Evolutionary conservation across 1,140 invertebrate species (phyloP).

Genomic region (Ericerus pela): DNA sequence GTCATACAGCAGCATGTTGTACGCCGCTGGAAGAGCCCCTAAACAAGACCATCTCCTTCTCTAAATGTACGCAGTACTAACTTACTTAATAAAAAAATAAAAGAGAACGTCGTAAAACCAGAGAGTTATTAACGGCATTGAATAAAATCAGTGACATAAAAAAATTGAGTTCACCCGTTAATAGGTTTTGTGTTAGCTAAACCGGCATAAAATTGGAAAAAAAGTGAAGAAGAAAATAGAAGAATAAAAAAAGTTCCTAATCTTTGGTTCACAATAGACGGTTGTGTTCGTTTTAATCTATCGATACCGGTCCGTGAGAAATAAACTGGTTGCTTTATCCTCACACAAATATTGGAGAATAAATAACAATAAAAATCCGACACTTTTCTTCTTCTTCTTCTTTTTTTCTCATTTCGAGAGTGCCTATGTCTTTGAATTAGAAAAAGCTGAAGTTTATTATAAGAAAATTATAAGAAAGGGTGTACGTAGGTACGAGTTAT

Average conservation of each 20-base stretch:
- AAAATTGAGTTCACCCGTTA: constrained; percentile 11
- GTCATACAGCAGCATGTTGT: no score
- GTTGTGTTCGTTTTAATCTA: neutral
- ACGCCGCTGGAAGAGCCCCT: no score
- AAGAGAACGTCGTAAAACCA: constrained; percentile 7
- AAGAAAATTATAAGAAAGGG: no score
- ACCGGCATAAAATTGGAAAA: constrained; percentile 2
- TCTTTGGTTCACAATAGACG: neutral
- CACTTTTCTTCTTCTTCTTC: no score
- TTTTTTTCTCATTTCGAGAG: no score
- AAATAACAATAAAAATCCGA: constrained; percentile 12
- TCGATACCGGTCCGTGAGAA: constrained; percentile 9
- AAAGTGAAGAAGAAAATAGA: neutral
- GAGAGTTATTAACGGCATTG: constrained; percentile 7
- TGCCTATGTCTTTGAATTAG: no score
- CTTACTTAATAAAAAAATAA: no score
- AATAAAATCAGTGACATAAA: constrained; percentile 11
- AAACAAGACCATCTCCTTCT: no score
- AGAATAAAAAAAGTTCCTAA: neutral
- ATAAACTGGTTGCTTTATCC: constrained; percentile 11
- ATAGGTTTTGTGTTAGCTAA: constrained; percentile 11
- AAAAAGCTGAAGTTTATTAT: no score
- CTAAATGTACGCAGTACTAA: no score
- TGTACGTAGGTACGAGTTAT: no score
- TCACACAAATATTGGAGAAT: constrained; percentile 10